A percentile compares a stretch with the other conserved stretches of the same genome.
Evolutionary conservation across 37 sponge, comb jelly and placozoan species (phyloP).

Genomic region (Aphrocallistes beatrix): DNA sequence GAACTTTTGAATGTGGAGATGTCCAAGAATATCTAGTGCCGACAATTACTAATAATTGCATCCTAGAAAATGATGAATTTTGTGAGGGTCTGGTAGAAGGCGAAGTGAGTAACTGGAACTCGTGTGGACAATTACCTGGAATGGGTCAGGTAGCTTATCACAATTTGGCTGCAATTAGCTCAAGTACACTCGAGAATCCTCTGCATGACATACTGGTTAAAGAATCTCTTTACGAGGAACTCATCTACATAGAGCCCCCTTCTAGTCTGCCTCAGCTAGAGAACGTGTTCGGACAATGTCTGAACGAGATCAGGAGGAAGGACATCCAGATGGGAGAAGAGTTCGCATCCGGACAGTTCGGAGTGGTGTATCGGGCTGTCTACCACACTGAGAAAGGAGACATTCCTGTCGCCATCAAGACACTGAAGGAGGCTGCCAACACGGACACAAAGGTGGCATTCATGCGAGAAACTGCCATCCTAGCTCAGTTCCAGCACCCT

Average conservation of each 20-base stretch:
- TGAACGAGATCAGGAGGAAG: background rate
- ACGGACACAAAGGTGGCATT: constrained; percentile 9
- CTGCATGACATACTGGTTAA: too few species aligned
- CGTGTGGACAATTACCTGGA: background rate
- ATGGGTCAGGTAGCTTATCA: too few species aligned
- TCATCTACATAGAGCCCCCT: background rate
- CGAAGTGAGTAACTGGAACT: background rate
- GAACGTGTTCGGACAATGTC: background rate
- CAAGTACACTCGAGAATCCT: too few species aligned
- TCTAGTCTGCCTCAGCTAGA: background rate
- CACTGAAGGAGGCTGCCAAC: background rate
- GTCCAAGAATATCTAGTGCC: too few species aligned
- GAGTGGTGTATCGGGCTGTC: background rate
- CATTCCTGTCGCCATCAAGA: constrained; percentile 10
- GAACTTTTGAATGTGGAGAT: too few species aligned
- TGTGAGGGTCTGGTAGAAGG: background rate
- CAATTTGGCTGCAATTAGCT: too few species aligned
- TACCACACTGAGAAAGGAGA: background rate
- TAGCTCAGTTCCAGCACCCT: constrained; percentile 14
- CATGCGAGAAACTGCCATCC: constrained; percentile 17
- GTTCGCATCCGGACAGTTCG: constrained; percentile 15
- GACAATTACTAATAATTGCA: too few species aligned
- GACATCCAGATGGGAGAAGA: background rate
- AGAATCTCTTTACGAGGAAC: background rate
- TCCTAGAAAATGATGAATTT: background rate